Conservation (phyloP, 1,140 invertebrate species). For the Drosophila pruinosa region DNA sequence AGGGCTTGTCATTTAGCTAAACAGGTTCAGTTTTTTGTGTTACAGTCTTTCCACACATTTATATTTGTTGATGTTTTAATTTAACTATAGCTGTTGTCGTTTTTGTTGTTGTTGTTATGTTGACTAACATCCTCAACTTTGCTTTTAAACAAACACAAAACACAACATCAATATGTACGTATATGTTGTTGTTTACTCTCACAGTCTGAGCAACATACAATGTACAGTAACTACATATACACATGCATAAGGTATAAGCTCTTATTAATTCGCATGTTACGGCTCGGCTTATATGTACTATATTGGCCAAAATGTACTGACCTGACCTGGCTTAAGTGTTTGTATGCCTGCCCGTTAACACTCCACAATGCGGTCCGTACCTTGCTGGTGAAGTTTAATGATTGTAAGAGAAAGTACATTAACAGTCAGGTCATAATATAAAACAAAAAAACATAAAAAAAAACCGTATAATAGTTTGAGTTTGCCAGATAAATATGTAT, state of each 20-base stretch:
- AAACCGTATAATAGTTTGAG: slow-evolving; percentile 15
- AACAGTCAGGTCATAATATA: slow-evolving; percentile 37
- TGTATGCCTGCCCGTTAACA: slow-evolving; percentile 24
- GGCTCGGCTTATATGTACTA: neutral
- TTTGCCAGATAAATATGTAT: slow-evolving; percentile 4
- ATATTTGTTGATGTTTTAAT: slow-evolving; percentile 47
- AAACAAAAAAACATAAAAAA: no score
- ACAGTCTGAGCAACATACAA: neutral
- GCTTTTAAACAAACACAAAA: slow-evolving; percentile 20
- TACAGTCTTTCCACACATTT: slow-evolving; percentile 41
- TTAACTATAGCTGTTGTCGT: slow-evolving; percentile 49
- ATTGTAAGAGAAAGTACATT: slow-evolving; percentile 39
- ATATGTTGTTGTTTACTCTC: neutral
- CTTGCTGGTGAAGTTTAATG: slow-evolving; percentile 47
- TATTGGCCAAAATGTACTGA: neutral
- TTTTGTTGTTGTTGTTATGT: slow-evolving; percentile 63
- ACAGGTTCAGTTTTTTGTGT: slow-evolving; percentile 88
- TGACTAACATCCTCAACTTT: slow-evolving; percentile 49
- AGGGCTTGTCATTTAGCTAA: slow-evolving; percentile 98
- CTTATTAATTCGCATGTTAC: slow-evolving; percentile 22
- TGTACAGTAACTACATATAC: neutral
- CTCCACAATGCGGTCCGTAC: slow-evolving; percentile 20
- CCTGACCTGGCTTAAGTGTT: slow-evolving; percentile 10
- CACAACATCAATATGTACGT: neutral
- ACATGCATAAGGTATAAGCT: neutral